Evolutionary conservation across 2,888 invertebrate species (phyloP), one percentile per base, ranked within the genome.

Genomic region (Campoletis raptor): DNA sequence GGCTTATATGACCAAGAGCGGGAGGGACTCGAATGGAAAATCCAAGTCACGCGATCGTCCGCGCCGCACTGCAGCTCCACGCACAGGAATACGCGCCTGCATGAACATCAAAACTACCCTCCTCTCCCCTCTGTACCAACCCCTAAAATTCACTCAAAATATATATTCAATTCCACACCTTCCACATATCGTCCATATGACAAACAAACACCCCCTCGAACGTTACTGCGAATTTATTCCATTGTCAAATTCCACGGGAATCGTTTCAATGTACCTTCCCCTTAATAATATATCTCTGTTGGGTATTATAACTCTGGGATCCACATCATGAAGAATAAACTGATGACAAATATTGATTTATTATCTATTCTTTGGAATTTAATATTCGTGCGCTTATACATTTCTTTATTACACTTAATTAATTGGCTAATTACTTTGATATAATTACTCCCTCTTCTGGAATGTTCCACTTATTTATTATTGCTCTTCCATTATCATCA

Each of bases 1-100:
- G 30, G 67, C 40, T 72, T 66, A 48, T 37, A 66, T 57, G 37
- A 37, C 52, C 37, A 73, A 72, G 74, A 64, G 69, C 9, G 69
- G 70, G 72, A 64, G 78, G 83, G 86, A 85, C 85, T 78, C 72
- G 81, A 84, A 88, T 85, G 83, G 87, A 88, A 90, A 89, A 89
- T 88, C 85, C 85, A 80, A 88, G 88, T 90, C 90, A 90, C 89
- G 89, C 89, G 88, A 89, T 86, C 85, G 85, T 45, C 79, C 85
- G 78, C 84, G 87, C 73, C 85, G 88, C 86, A 87, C 87, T 87
- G 87, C 88, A 88, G 88, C 85, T 86, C 86, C 88, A 89, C 86
- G 81, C 83, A 79, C 78, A 57, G 73, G 37, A 78, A 83, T 69
- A 80, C 83, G 80, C 76, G 80, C 77, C 67, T 82, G 54, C 79